These are phyloP conservation scores for Ctenopoma kingsleyae DNA, from an alignment of 2,797 vertebrate species.

Conservation along the genomic window DNA sequence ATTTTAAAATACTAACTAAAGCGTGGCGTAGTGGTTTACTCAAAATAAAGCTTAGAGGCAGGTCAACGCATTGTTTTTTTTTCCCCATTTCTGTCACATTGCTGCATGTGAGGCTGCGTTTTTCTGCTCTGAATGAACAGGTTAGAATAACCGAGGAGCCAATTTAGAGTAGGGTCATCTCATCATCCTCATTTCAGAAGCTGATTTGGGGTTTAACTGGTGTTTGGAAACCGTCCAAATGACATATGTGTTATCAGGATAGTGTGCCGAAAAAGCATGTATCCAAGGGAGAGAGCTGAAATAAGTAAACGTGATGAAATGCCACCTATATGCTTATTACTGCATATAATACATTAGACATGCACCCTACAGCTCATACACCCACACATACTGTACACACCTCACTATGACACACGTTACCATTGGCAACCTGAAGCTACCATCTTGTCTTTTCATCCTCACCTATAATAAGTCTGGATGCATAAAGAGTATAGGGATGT, in stretches of 20 bases:
- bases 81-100: slow-evolving; percentile 2
- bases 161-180: slow-evolving; percentile 6
- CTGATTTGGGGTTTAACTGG: slow-evolving; percentile 1
- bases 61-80: not conserved
- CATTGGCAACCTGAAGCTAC: slow-evolving; percentile 75
- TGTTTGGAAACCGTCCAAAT: not conserved
- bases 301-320: slow-evolving; percentile 44
- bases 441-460: slow-evolving; percentile 68
- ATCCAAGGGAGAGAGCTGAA: slow-evolving; percentile 17
- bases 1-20: slow-evolving; percentile 41
- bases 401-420: slow-evolving; percentile 71
- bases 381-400: slow-evolving; percentile 59
- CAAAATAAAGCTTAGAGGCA: slow-evolving; percentile 18
- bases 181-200: not conserved
- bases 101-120: slow-evolving; percentile 36
- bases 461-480: slow-evolving; percentile 41
- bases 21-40: slow-evolving; percentile 1
- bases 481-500: not conserved
- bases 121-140: slow-evolving; percentile 31
- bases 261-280: not conserved
- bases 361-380: slow-evolving; percentile 42
- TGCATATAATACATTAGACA: slow-evolving; percentile 18
- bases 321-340: slow-evolving; percentile 34
- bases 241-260: not conserved
- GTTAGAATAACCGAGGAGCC: slow-evolving; percentile 27